Conservation (phyloP, 2,888 invertebrate genomes). For the Epistrophella euchroma region DNA sequence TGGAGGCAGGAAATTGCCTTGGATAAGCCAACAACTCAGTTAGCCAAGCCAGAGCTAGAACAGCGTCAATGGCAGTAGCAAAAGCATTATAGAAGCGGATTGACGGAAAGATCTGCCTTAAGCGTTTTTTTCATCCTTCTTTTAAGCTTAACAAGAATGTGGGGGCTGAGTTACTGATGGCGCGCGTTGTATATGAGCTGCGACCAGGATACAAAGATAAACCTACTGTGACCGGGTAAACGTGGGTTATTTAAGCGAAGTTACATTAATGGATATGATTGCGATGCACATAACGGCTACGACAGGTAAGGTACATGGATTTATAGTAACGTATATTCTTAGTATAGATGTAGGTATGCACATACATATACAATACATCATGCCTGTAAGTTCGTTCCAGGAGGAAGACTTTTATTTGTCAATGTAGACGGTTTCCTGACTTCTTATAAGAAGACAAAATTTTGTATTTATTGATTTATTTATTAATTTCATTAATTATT, state of each 20-base stretch:
- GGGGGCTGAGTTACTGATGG: constrained; percentile 54
- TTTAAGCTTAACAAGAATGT: constrained; percentile 31
- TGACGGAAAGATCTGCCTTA: constrained; percentile 17
- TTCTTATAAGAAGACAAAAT: too few relatives aligned
- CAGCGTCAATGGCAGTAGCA: constrained; percentile 1
- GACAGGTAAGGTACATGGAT: too few relatives aligned
- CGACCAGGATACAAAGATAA: background rate
- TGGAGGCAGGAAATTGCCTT: constrained; percentile 56
- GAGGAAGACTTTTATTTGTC: too few relatives aligned
- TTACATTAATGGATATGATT: background rate
- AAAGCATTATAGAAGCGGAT: background rate
- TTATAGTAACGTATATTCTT: too few relatives aligned
- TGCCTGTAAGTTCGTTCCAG: too few relatives aligned
- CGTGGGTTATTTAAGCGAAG: background rate
- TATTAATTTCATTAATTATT: too few relatives aligned
- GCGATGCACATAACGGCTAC: background rate
- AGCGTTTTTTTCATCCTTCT: constrained; percentile 7
- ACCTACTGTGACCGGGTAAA: background rate
- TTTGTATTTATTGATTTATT: too few relatives aligned
- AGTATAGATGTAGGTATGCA: too few relatives aligned
- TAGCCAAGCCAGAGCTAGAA: background rate
- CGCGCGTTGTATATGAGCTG: background rate
- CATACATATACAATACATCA: too few relatives aligned
- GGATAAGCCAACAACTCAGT: constrained; percentile 15
- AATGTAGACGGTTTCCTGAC: too few relatives aligned